These are phyloP conservation scores for Todiramphus saurophagus DNA, from an alignment of 2,113 vertebrate species.

Conservation along the genomic window DNA sequence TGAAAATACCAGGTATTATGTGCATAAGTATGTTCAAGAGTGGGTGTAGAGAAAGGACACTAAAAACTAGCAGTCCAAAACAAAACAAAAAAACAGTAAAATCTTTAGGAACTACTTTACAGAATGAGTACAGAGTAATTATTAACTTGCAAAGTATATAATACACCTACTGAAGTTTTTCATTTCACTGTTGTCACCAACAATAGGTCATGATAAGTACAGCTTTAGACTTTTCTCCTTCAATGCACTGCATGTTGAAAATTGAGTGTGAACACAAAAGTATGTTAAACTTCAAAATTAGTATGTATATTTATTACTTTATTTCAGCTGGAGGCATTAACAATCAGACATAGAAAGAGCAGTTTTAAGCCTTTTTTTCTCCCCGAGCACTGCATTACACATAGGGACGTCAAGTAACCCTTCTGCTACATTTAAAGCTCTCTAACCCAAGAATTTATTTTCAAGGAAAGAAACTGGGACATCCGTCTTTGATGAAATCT, in stretches of 20 bases:
- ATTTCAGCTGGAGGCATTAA: background rate
- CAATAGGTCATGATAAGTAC: background rate
- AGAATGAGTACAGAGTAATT: background rate
- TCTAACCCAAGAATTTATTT: background rate
- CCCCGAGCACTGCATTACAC: background rate
- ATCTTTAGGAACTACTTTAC: background rate
- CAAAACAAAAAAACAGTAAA: background rate
- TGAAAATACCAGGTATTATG: background rate
- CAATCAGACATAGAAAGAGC: background rate
- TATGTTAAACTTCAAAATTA: conserved; percentile 17
- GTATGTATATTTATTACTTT: background rate
- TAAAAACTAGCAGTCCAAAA: background rate
- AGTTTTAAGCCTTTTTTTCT: background rate
- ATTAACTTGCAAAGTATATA: background rate
- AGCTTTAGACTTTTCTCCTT: background rate
- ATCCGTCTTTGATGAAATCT: background rate
- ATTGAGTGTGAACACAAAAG: background rate
- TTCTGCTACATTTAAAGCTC: background rate
- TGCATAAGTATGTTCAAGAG: background rate
- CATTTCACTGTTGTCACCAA: background rate
- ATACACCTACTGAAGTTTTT: conserved; percentile 1
- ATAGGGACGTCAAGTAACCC: background rate
- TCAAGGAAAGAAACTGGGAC: background rate
- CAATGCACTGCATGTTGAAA: background rate
- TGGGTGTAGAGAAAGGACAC: background rate